Evolutionary conservation across 2,888 invertebrate species (phyloP).

Genomic region (Megamerina dolium): DNA sequence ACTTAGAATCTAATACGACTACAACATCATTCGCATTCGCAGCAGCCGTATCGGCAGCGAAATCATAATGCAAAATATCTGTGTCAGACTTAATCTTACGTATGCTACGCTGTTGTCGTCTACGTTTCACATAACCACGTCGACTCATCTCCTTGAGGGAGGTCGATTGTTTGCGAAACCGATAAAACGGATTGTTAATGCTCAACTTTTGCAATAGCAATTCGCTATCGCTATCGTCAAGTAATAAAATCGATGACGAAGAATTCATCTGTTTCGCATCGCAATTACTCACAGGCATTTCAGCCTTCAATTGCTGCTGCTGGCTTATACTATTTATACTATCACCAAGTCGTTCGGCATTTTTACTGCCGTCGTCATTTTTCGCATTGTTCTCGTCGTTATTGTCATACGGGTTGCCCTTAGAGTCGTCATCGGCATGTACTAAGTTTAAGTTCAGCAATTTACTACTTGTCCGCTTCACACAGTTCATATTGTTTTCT

Average conservation of each 20-base stretch:
- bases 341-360: not conserved
- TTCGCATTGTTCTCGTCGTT: not conserved
- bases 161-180: slow-evolving; percentile 43
- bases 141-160: slow-evolving; percentile 33
- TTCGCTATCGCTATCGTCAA: not conserved
- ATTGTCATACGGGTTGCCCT: not conserved
- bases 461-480: slow-evolving; percentile 18
- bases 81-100: slow-evolving; percentile 38
- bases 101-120: slow-evolving; percentile 16
- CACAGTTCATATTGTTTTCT: slow-evolving; percentile 31
- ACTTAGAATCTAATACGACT: slow-evolving; percentile 41
- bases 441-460: slow-evolving; percentile 27
- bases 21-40: slow-evolving; percentile 36
- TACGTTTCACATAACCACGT: slow-evolving; percentile 18
- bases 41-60: slow-evolving; percentile 5
- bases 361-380: not conserved
- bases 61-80: slow-evolving; percentile 26
- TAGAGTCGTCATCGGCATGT: slow-evolving; percentile 10
- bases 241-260: not conserved
- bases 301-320: too few relatives aligned
- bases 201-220: slow-evolving; percentile 35
- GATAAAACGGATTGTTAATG: slow-evolving; percentile 45
- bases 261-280: slow-evolving; percentile 1
- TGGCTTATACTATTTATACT: too few relatives aligned
- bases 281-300: not conserved